Conservation (phyloP, 1,140 invertebrate species). For the Globodera rostochiensis region DNA sequence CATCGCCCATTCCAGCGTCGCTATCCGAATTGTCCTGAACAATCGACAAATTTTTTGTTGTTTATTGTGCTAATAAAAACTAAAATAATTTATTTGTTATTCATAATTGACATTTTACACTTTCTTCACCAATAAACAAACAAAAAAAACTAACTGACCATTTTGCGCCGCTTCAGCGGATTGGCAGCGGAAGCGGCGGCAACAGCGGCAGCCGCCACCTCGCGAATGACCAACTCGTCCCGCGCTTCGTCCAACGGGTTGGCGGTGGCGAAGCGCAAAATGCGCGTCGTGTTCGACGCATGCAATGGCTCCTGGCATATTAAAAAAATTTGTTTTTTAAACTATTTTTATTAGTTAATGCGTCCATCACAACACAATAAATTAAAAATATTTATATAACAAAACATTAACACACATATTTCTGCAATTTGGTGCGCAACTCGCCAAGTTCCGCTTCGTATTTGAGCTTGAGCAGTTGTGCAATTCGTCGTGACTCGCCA, state of each 20-base stretch:
- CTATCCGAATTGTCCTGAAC: slow-evolving; percentile 14
- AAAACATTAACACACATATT: slow-evolving; percentile 21
- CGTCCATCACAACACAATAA: too few relatives aligned
- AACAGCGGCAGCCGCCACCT: slow-evolving; percentile 22
- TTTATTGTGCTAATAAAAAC: neutral
- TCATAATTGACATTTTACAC: too few relatives aligned
- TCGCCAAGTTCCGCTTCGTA: slow-evolving; percentile 32
- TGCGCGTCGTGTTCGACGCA: slow-evolving; percentile 32
- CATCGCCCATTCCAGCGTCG: neutral
- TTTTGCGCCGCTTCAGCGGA: slow-evolving; percentile 28
- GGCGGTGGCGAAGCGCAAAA: slow-evolving; percentile 27
- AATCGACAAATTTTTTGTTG: neutral
- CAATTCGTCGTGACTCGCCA: slow-evolving; percentile 30
- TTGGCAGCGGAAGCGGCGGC: slow-evolving; percentile 9
- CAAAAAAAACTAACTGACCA: slow-evolving; percentile 9
- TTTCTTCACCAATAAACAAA: too few relatives aligned
- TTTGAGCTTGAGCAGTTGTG: slow-evolving; percentile 35
- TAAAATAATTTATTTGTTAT: slow-evolving; percentile 1
- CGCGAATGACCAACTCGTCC: slow-evolving; percentile 31
- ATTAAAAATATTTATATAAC: too few relatives aligned
- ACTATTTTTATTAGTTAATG: too few relatives aligned
- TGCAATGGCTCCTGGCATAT: neutral
- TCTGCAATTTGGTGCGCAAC: slow-evolving; percentile 22
- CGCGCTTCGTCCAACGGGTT: slow-evolving; percentile 41
- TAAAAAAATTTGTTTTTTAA: neutral